Conservation (phyloP, 2,888 invertebrate genomes). For the Salpingus planirostris region DNA sequence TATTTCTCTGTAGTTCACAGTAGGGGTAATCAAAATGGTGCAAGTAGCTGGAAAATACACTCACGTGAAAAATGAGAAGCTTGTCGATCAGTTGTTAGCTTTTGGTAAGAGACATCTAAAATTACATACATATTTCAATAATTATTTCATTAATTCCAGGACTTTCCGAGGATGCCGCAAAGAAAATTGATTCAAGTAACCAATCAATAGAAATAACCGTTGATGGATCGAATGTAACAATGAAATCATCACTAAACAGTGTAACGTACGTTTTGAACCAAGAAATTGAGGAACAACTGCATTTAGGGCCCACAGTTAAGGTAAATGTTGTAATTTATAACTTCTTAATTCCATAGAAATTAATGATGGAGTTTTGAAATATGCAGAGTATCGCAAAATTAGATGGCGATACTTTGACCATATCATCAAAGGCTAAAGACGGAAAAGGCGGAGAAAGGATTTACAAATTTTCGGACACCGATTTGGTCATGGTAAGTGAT, state of each 20-base stretch:
- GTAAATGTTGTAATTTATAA: no score
- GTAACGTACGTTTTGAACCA: no score
- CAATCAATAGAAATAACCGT: slow-evolving; percentile 1
- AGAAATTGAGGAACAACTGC: no score
- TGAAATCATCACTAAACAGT: no score
- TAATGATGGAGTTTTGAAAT: no score
- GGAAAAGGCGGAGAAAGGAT: slow-evolving; percentile 11
- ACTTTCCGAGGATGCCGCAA: slow-evolving; percentile 18
- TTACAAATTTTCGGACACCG: slow-evolving; percentile 16
- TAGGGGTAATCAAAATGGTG: no score
- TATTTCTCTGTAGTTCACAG: no score
- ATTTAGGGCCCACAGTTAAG: no score
- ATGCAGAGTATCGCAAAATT: slow-evolving; percentile 15
- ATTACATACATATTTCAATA: slow-evolving; percentile 2
- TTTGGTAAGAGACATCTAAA: no score
- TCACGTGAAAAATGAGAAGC: slow-evolving; percentile 22
- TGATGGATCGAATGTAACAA: background rate
- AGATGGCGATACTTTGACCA: slow-evolving; percentile 13
- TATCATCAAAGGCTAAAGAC: slow-evolving; percentile 14
- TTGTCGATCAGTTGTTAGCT: no score
- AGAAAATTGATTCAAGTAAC: slow-evolving; percentile 13
- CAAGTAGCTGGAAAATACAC: slow-evolving; percentile 22
- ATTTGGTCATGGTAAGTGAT: slow-evolving; percentile 15
- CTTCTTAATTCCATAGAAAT: no score
- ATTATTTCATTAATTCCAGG: no score